A percentile compares a stretch with the other conserved stretches of the same genome.
Conservation (phyloP, 2,797 vertebrate species). For the Neosilurus mollespiculum region DNA sequence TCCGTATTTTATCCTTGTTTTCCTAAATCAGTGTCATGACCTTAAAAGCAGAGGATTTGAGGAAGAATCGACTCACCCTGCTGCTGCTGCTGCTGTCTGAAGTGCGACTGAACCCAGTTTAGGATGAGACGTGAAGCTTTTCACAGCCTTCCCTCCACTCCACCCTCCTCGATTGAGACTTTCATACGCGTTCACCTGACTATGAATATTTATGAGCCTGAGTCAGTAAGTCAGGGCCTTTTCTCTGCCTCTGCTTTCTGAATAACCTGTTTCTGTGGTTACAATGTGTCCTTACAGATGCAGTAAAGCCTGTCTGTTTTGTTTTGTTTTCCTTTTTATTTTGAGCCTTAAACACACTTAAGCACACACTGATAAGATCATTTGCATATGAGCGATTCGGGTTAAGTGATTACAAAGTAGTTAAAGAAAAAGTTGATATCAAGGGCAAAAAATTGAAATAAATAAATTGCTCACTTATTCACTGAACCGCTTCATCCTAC, state of each 20-base stretch:
- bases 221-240: conserved; percentile 27
- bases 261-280: conserved; percentile 47
- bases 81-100: conserved; percentile 7
- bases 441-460: background rate
- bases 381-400: background rate
- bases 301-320: background rate
- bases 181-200: conserved; percentile 6
- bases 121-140: conserved; percentile 20
- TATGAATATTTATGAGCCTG: conserved; percentile 47
- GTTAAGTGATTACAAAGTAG: background rate
- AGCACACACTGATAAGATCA: background rate
- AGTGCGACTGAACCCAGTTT: conserved; percentile 15
- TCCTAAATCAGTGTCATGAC: background rate
- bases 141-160: conserved; percentile 34
- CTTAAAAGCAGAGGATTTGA: background rate
- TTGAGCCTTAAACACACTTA: background rate
- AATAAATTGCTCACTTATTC: too few relatives aligned
- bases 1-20: background rate
- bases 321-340: background rate
- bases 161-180: conserved; percentile 14
- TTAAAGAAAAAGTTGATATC: background rate
- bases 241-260: background rate
- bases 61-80: background rate
- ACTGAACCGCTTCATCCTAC: too few relatives aligned
- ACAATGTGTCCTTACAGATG: background rate